phyloP scores from a whole-genome alignment of 2,113 vertebrate species.

The Archocentrus centrarchus region DNA sequence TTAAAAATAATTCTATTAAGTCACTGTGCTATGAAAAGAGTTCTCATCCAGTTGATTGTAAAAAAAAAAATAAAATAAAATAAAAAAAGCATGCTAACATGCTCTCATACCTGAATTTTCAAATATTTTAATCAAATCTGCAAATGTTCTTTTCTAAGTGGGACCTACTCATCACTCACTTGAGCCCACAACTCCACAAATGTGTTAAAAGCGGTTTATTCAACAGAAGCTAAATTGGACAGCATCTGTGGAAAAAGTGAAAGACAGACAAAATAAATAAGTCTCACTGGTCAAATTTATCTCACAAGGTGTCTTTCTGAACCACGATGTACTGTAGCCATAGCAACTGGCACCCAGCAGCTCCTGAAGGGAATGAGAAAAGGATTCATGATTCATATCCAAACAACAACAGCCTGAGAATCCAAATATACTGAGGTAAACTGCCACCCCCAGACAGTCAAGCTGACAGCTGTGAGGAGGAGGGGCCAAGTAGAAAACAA shows the following conservation, averaged over 20 bases:
- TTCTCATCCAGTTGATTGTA: background rate
- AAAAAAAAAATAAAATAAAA: background rate
- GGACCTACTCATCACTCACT: background rate
- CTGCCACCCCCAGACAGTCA: slow-evolving; percentile 69
- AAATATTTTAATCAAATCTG: slow-evolving; percentile 5
- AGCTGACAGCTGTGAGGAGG: slow-evolving; percentile 69
- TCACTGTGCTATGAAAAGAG: background rate
- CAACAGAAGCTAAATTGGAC: slow-evolving; percentile 17
- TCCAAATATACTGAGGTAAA: slow-evolving; percentile 75
- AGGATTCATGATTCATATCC: slow-evolving; percentile 74
- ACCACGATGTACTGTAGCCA: slow-evolving; percentile 63
- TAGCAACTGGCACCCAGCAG: slow-evolving; percentile 73
- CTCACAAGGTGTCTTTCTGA: slow-evolving; percentile 63
- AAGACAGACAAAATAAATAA: slow-evolving; percentile 46
- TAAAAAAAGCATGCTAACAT: no score
- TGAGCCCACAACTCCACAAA: background rate
- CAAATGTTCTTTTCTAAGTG: background rate
- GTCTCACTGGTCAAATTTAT: slow-evolving; percentile 52
- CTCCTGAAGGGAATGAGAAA: slow-evolving; percentile 63
- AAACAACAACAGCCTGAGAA: slow-evolving; percentile 73
- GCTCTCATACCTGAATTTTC: background rate
- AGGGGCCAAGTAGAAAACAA: slow-evolving; percentile 64
- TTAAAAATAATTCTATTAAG: slow-evolving; percentile 26
- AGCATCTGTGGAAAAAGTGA: slow-evolving; percentile 1
- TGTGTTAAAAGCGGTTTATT: slow-evolving; percentile 14